Base-by-base conservation (phyloP, 1,140 invertebrate genomes). In the Cylas formicarius region DNA sequence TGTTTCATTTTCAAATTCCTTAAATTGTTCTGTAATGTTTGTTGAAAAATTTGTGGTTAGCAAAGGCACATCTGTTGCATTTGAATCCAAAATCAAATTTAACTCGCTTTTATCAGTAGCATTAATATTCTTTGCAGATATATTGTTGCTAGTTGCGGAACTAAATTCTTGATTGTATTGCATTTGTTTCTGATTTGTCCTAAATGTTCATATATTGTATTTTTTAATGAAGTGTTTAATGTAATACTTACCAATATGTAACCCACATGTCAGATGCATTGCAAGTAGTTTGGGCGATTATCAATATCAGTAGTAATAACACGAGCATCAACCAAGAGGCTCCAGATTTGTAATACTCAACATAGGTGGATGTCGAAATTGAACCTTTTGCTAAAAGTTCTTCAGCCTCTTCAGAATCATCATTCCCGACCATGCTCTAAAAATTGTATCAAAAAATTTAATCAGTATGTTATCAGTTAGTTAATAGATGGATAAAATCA, bases 221-320 rank as follows among this genome's bases (percentile, higher is more conserved):
- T n/a, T 14, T 11, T 5, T 28, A 5, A 28, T 2, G 2, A 28
- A 28, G 6, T 28, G 2, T 28, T 28, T 28, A 11, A 28, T n/a
- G n/a, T n/a, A n/a, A n/a, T n/a, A 45, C 42, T 53, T 61, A 73
- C 85, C 84, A 87, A 39, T 73, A 74, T 11, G 79, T 76, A 0
- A 85, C 65, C 82, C 82, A 87, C 52, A 77, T 83, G 63, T 89
- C 84, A 21, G 70, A 74, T 0, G 69, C 70, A 27, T 70, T 77
- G 5, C 67, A 73, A 8, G 62, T 57, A 1, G 65, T 56, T 22
- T 77, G 71, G 4, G 75, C 67, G 4, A 75, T 32, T 16, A 76
- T 43, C n/a, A 57, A 60, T 46, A 66, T 67, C 8, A 63, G 4
- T 0, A 67, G 7, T 5, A 75, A 52, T 2, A 63, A 55, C 2